Evolutionary conservation across 2,888 invertebrate genomes (phyloP), one percentile per base, ranked within the genome.

Genomic region (Plebejus argus): DNA sequence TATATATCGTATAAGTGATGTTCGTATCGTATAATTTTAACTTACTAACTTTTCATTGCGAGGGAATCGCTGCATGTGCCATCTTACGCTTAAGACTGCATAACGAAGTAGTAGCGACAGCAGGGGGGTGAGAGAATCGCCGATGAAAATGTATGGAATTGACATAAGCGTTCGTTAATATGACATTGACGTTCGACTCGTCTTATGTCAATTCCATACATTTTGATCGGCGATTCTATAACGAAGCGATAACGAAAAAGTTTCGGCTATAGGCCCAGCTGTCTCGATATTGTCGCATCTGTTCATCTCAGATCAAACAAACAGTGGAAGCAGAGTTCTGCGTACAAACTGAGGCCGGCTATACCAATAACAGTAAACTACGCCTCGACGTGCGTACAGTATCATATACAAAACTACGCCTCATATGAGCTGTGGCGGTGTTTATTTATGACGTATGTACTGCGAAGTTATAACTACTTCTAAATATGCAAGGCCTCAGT

Each of bases 31-130:
- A 72, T 74, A 74, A 53, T 53, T 53, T 74, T 74, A 49, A 72
- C 72, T 20, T 72, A 72, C 39, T 74, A 53, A 74, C 74, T 53
- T 39, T 71, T 74, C 45, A 53, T 74, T 49, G 74, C 49, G 74
- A 49, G 49, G 23, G 0, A 49, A 53, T 74, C 49, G 74, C 74
- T 49, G 18, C 53, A 53, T 74, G 74, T 74, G 74, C 74, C 74
- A 74, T 74, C 74, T 74, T 74, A 74, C 45, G 74, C 74, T 74
- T 74, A 53, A 74, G 74, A 74, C 72, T 72, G 72, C 71, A 45
- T 71, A 71, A 5, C 20, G 20, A 71, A 71, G 71, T 45, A 12
- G 45, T 15, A 15, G 15, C 6, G 39, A 23, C 20, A n/a, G n/a
- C n/a, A n/a, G n/a, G n/a, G n/a, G n/a, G n/a, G n/a, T n/a, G n/a